phyloP scores from a whole-genome alignment of 2,113 vertebrate genomes.

The Stictonetta naevosa region DNA sequence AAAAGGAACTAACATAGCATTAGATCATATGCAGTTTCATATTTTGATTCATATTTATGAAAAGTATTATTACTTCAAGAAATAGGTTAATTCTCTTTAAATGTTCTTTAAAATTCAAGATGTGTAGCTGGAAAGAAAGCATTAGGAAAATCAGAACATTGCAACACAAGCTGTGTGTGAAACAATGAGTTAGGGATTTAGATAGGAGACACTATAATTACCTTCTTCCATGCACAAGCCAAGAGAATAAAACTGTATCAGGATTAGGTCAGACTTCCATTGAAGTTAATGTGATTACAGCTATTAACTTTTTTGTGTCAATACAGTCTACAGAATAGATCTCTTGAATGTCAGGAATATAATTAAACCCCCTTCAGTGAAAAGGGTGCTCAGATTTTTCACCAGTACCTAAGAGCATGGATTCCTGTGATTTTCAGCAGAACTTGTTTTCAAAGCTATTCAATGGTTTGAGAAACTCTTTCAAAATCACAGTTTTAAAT shows the following conservation, averaged over 20 bases:
- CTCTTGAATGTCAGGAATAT: background rate
- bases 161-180: background rate
- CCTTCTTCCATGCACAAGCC: background rate
- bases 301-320: background rate
- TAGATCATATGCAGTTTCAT: constrained; percentile 60
- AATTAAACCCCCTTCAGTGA: background rate
- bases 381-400: background rate
- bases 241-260: background rate
- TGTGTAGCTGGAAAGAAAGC: background rate
- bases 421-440: background rate
- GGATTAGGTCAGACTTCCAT: background rate
- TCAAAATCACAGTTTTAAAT: background rate
- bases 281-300: background rate
- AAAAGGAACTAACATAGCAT: constrained; percentile 71
- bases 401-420: background rate
- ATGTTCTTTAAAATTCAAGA: background rate
- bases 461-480: background rate
- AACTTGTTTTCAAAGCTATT: background rate
- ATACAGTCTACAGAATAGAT: background rate
- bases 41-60: background rate
- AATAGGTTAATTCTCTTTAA: background rate
- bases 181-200: background rate
- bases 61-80: background rate
- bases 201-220: background rate
- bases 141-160: background rate